Base-by-base conservation (phyloP, 2,888 invertebrate genomes). In the Neocrepidodera transversa region DNA sequence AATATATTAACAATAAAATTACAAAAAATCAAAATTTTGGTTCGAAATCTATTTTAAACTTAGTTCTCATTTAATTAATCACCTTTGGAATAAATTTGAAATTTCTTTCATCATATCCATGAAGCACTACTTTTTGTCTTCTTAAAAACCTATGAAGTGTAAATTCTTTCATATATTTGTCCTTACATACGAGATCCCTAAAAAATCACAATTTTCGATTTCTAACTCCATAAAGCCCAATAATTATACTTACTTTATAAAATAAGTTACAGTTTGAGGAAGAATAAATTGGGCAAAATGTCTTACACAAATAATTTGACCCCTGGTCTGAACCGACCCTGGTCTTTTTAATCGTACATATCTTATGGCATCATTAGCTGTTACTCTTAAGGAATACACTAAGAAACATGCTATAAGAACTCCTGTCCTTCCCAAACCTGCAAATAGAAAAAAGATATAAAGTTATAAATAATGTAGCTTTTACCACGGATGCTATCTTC, bases 331-430 rank as follows among this genome's bases (percentile, higher is more conserved):
- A 30, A 94, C 88, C 0, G 93, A 88, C 59, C 87, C 85, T 0
- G 91, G 89, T 36, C 94, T 81, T 78, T 88, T 88, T 73, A 86
- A 84, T 63, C 93, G 82, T 30, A 93, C 90, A 68, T 89, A 87
- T 28, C 89, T 85, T 60, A 94, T 91, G 2, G 93, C 93, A 66
- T 92, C 91, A 74, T 88, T 88, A 4, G 92, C 91, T 49, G 86
- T 81, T 49, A 92, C 85, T 62, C 92, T 83, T 69, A 91, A 82
- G 7, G 89, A 87, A 80, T 90, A 94, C 16, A 95, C 89, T 54
- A 95, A 82, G 80, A 90, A 94, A 76, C 92, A 93, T 0, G 93
- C 91, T 65, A 95, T 92, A 23, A 95, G 81, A 28, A 94, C 92
- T 0, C 95, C 94, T 0, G 94, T 95, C 63, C 95, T 81, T 2